These are phyloP conservation scores for Buathra laborator DNA, from an alignment of 2,888 invertebrate species.

Conservation along the genomic window DNA sequence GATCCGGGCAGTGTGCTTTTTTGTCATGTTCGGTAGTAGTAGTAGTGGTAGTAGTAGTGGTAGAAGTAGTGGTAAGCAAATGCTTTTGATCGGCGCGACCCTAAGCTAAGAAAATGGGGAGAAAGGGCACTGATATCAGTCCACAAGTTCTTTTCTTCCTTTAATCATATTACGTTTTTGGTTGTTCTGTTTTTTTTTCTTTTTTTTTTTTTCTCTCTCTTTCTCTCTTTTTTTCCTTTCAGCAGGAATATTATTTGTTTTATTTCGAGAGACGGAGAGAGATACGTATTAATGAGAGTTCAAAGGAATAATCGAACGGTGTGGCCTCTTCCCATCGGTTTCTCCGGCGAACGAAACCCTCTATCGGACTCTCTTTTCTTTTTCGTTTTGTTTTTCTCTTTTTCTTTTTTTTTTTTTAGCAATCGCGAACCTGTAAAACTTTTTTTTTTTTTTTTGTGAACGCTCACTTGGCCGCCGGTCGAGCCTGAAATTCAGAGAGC, in stretches of 20 bases:
- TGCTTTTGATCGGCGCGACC: constrained; percentile 85
- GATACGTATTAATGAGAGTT: constrained; percentile 53
- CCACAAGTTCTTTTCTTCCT: constrained; percentile 75
- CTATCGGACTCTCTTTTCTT: constrained; percentile 57
- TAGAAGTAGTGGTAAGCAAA: constrained; percentile 85
- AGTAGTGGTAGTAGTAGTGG: constrained; percentile 84
- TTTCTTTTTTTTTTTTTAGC: constrained; percentile 64
- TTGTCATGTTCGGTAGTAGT: constrained; percentile 85
- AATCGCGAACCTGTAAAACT: constrained; percentile 71
- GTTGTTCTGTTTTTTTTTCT: constrained; percentile 45
- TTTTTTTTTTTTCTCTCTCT: constrained; percentile 42
- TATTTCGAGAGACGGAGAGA: constrained; percentile 15
- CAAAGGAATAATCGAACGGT: constrained; percentile 61
- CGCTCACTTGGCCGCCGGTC: constrained; percentile 76
- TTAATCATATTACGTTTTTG: constrained; percentile 28
- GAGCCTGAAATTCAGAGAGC: constrained; percentile 82
- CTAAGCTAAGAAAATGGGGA: constrained; percentile 85
- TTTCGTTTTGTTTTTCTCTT: constrained; percentile 65
- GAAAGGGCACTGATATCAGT: constrained; percentile 85
- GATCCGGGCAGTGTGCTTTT: constrained; percentile 85
- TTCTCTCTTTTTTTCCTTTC: constrained; percentile 39
- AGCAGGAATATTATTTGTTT: constrained; percentile 25
- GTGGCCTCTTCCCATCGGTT: constrained; percentile 63
- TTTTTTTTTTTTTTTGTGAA: constrained; percentile 69
- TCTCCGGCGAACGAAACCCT: constrained; percentile 64